These are phyloP conservation scores for Euphydryas editha DNA, from an alignment of 2,888 invertebrate genomes.

Conservation along the genomic window DNA sequence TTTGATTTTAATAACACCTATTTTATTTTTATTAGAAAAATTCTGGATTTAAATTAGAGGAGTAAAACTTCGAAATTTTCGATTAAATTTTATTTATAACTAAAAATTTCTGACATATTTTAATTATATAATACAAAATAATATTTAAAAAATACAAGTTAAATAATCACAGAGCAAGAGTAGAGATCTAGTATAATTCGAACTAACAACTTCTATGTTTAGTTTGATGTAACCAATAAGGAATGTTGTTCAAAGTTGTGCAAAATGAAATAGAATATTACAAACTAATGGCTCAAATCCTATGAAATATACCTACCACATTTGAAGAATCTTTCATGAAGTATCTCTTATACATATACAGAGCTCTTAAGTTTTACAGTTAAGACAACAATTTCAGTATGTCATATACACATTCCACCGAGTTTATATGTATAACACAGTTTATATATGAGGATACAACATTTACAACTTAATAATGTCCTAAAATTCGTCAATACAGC, in stretches of 20 bases:
- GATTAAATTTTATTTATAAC: slow-evolving; percentile 19
- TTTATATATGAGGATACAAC: background rate
- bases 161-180: slow-evolving; percentile 39
- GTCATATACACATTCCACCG: background rate
- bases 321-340: background rate
- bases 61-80: slow-evolving; percentile 1
- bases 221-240: slow-evolving; percentile 7
- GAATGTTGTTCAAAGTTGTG: slow-evolving; percentile 19
- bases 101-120: slow-evolving; percentile 27
- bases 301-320: slow-evolving; percentile 11
- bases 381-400: background rate
- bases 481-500: background rate
- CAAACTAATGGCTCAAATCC: slow-evolving; percentile 10
- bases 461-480: background rate
- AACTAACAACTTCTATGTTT: slow-evolving; percentile 9
- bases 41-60: too few relatives aligned
- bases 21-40: too few relatives aligned
- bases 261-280: background rate
- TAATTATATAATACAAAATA: slow-evolving; percentile 20
- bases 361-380: background rate
- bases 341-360: background rate
- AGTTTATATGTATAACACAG: background rate
- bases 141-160: slow-evolving; percentile 19
- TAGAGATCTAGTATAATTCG: slow-evolving; percentile 28
- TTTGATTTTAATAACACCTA: too few relatives aligned